Percentiles rank a stretch among this genome's conserved stretches.
phyloP scores from a whole-genome alignment of 2,113 vertebrate species.

The Hassar affinis region DNA sequence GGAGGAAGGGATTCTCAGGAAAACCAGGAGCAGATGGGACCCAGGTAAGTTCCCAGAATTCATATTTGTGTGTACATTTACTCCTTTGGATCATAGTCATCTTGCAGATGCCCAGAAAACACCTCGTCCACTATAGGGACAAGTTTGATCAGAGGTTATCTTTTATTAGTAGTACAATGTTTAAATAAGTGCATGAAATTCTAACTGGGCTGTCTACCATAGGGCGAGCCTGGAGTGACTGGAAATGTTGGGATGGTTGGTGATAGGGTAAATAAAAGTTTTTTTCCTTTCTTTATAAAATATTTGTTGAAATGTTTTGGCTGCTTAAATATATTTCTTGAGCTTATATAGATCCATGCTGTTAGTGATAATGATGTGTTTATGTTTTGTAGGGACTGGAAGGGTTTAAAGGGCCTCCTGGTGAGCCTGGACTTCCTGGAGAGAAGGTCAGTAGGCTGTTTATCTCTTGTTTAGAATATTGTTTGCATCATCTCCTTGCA shows the following conservation, averaged over 20 bases:
- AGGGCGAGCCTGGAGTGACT: constrained; percentile 87
- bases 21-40: constrained; percentile 81
- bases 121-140: constrained; percentile 1
- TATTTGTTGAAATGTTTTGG: background rate
- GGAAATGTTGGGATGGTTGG: constrained; percentile 87
- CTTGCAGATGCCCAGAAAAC: background rate
- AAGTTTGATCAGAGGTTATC: constrained; percentile 46
- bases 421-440: constrained; percentile 83
- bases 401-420: constrained; percentile 84
- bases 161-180: constrained; percentile 42
- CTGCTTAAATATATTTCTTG: background rate
- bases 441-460: constrained; percentile 80
- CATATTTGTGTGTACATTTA: background rate
- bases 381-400: constrained; percentile 76
- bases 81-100: background rate
- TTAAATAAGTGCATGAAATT: constrained; percentile 60
- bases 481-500: background rate
- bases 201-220: constrained; percentile 62
- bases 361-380: constrained; percentile 6
- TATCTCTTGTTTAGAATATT: background rate
- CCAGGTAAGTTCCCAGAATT: constrained; percentile 78
- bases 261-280: constrained; percentile 82
- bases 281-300: constrained; percentile 22
- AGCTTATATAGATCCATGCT: background rate
- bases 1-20: constrained; percentile 87